Evolutionary conservation across 2,888 invertebrate genomes (phyloP).

Genomic region (Idaea biselata): DNA sequence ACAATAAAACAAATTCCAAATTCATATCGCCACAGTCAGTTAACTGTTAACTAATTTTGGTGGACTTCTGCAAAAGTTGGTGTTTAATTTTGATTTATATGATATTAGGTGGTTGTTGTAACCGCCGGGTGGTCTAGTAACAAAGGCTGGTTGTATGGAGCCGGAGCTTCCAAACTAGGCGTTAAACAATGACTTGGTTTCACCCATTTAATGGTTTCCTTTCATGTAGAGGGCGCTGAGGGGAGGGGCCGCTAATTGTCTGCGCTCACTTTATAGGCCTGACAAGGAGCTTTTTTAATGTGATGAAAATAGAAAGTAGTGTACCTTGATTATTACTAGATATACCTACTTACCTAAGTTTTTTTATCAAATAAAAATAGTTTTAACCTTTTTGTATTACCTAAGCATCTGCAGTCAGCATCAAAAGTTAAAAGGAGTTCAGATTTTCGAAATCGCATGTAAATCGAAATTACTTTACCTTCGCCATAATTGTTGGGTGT

Average conservation of each 20-base stretch:
- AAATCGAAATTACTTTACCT: too few species aligned
- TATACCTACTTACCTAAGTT: too few species aligned
- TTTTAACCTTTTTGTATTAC: too few species aligned
- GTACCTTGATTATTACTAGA: too few species aligned
- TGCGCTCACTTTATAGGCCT: constrained; percentile 12
- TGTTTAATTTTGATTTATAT: constrained; percentile 39
- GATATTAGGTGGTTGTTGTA: constrained; percentile 16
- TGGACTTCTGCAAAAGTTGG: constrained; percentile 32
- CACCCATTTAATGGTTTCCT: constrained; percentile 43
- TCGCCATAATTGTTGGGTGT: too few species aligned
- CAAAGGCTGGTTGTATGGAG: constrained; percentile 28
- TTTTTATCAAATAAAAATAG: too few species aligned
- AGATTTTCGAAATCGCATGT: too few species aligned
- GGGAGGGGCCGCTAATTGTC: constrained; percentile 40
- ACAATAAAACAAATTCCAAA: constrained; percentile 29
- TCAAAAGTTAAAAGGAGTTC: too few species aligned
- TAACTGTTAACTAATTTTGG: constrained; percentile 18
- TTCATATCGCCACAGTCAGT: constrained; percentile 27
- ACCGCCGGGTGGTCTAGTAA: constrained; percentile 21
- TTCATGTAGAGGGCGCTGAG: constrained; percentile 28
- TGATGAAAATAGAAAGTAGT: neutral
- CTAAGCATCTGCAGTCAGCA: too few species aligned
- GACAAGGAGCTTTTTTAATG: neutral
- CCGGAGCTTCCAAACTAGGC: constrained; percentile 31
- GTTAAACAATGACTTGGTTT: constrained; percentile 42